A percentile compares a stretch with the other conserved stretches of the same genome.
These are phyloP conservation scores for Habropoda laboriosa DNA, from an alignment of 1,140 invertebrate species.

Conservation along the genomic window DNA sequence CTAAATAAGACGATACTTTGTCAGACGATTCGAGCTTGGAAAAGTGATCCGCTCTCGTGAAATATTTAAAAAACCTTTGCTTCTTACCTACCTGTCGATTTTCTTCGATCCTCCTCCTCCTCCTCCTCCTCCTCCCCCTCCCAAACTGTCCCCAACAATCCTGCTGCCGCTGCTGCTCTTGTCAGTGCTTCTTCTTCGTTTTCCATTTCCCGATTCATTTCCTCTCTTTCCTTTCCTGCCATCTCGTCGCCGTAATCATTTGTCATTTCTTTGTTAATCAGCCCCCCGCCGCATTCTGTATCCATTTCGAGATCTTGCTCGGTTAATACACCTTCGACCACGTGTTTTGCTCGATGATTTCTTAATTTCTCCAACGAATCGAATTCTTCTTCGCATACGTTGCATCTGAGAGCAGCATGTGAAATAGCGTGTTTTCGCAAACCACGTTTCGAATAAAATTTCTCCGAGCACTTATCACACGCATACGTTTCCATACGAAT, in stretches of 20 bases:
- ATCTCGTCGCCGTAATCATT: not conserved
- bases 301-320: conserved; percentile 74
- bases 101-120: conserved; percentile 6
- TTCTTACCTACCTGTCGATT: conserved; percentile 33
- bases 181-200: not conserved
- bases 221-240: conserved; percentile 10
- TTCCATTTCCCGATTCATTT: not conserved
- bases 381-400: conserved; percentile 72
- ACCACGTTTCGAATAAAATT: conserved; percentile 64
- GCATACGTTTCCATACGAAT: conserved; percentile 31
- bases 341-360: conserved; percentile 74
- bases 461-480: conserved; percentile 70
- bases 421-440: conserved; percentile 65
- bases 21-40: not conserved
- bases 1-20: conserved; percentile 33
- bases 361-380: conserved; percentile 71
- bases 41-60: not conserved
- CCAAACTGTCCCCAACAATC: not conserved
- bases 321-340: conserved; percentile 73
- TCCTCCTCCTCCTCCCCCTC: no score
- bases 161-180: no score
- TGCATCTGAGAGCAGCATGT: conserved; percentile 70
- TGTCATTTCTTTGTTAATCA: conserved; percentile 3
- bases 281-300: conserved; percentile 34
- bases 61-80: not conserved